Conservation (phyloP, 2,888 invertebrate species). For the Drosophila flavopinicola region DNA sequence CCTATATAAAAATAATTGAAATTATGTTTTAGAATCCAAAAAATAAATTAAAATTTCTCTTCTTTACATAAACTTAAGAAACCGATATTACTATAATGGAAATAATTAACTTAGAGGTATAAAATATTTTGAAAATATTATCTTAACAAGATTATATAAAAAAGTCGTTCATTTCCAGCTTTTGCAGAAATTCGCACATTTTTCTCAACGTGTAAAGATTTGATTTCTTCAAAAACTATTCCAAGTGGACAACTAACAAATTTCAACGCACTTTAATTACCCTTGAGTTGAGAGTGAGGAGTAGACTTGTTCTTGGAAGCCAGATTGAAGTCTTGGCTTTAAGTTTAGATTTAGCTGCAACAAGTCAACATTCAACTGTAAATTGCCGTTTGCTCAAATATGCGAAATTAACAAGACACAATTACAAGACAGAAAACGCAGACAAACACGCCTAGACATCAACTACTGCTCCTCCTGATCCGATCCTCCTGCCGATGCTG, state of each 20-base stretch:
- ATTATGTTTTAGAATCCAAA: too few species aligned
- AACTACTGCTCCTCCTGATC: slow-evolving; percentile 30
- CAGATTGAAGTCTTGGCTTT: slow-evolving; percentile 6
- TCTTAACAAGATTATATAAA: too few species aligned
- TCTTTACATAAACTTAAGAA: too few species aligned
- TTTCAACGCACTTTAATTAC: slow-evolving; percentile 69
- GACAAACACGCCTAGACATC: slow-evolving; percentile 74
- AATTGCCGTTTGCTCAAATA: slow-evolving; percentile 80
- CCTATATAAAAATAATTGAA: too few species aligned
- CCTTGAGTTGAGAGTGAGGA: background rate
- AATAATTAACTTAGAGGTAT: too few species aligned
- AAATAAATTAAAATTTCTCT: too few species aligned
- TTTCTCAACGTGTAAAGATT: slow-evolving; percentile 42
- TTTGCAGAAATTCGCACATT: background rate
- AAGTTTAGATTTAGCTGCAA: slow-evolving; percentile 33
- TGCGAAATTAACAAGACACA: slow-evolving; percentile 81
- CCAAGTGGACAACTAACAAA: slow-evolving; percentile 76
- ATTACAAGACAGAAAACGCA: slow-evolving; percentile 76
- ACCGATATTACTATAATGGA: too few species aligned
- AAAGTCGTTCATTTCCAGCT: background rate
- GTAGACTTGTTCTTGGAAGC: slow-evolving; percentile 15
- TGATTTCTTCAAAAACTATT: slow-evolving; percentile 74
- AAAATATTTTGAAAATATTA: too few species aligned
- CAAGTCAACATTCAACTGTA: slow-evolving; percentile 65
- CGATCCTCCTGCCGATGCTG: slow-evolving; percentile 13